Base-by-base conservation (phyloP, 2,888 invertebrate species). In the Heliconius charithonia region DNA sequence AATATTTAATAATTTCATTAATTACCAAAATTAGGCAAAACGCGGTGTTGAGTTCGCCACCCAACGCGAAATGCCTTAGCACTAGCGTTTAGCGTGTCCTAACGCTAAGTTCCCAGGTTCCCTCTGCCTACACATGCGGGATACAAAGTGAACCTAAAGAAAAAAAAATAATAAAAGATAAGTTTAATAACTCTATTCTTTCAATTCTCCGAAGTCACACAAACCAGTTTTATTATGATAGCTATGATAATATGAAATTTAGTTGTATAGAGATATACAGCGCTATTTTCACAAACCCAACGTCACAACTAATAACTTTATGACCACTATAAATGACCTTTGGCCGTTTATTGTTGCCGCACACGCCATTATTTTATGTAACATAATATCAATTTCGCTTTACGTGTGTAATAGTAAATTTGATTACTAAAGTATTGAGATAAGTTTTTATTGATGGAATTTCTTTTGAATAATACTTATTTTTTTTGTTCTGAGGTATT, bases 291-390 rank as follows among this genome's bases (percentile, higher is more conserved):
- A 79, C 82, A 66, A 77, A 79, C 75, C 79, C 79, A 77, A 82
- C 77, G 71, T 81, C 80, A 77, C 79, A 83, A 85, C 88, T 89
- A 90, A 90, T 91, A 90, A 89, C 88, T 91, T 91, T 91, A 91
- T 91, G 83, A 84, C 87, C 85, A 86, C 86, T 85, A 86, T 83
- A 84, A 87, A 90, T 87, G 90, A 89, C 80, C 85, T 79, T 85
- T 86, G 87, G 82, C 87, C 85, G 84, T 83, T 89, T 88, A 89
- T 87, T 87, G 88, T 87, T 82, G 83, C 84, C 80, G 80, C 84
- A 85, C 89, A 89, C 87, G 90, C 87, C 83, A 87, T 75, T 75
- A 71, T 65, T 78, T 77, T 81, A 77, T 72, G 27, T 69, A 69
- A 9, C 13, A 73, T 65, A 62, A 75, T 71, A 27, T 29, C 13